Evolutionary conservation across 2,888 invertebrate species (phyloP).

Genomic region (Ephialtes manifestator): DNA sequence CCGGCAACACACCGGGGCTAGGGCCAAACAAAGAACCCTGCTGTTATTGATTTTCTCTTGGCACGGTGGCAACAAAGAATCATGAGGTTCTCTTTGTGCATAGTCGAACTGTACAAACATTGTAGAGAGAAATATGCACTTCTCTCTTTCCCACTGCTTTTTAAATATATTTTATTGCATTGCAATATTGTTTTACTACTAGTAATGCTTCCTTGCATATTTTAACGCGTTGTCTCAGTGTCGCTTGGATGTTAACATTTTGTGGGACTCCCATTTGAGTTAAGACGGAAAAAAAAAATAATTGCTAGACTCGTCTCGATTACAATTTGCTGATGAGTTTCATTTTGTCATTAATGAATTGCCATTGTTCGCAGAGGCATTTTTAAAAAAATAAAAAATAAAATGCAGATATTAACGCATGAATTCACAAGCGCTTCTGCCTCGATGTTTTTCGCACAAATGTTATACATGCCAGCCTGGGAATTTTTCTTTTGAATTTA

Average conservation of each 20-base stretch:
- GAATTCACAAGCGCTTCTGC: neutral
- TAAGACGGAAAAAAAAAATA: neutral
- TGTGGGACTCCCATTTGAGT: neutral
- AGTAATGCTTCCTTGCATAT: neutral
- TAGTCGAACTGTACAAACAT: slow-evolving; percentile 68
- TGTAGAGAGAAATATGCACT: slow-evolving; percentile 36
- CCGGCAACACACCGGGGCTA: slow-evolving; percentile 59
- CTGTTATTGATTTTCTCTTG: slow-evolving; percentile 83
- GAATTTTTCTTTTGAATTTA: no score
- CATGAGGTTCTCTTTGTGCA: slow-evolving; percentile 69
- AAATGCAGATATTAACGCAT: neutral
- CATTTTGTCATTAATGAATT: no score
- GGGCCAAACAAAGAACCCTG: slow-evolving; percentile 80
- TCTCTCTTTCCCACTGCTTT: neutral
- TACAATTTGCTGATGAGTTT: neutral
- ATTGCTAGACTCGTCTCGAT: neutral
- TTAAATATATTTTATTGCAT: neutral
- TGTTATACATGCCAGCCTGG: neutral
- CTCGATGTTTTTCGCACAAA: neutral
- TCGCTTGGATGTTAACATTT: neutral
- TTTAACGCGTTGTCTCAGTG: neutral
- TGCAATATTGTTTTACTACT: neutral
- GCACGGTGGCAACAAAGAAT: slow-evolving; percentile 81
- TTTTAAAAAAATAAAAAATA: neutral
- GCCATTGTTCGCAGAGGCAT: no score